Evolutionary conservation across 2,797 vertebrate genomes (phyloP).

Genomic region (Lepilemur septentrionalis): DNA sequence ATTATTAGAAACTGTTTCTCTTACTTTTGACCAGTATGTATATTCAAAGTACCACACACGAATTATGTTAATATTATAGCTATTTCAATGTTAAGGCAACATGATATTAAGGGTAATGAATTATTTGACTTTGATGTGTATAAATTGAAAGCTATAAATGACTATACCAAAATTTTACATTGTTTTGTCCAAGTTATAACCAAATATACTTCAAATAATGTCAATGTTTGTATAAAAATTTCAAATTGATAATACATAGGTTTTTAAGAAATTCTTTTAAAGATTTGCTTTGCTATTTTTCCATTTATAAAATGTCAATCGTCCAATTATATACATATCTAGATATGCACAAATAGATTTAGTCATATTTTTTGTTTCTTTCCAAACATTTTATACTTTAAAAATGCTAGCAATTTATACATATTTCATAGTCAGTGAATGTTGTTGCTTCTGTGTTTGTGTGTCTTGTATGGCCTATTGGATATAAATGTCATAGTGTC

Average conservation of each 20-base stretch:
- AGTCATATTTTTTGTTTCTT: constrained; percentile 9
- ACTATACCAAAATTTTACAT: constrained; percentile 18
- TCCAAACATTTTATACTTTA: background rate
- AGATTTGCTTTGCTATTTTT: background rate
- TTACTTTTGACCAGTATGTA: background rate
- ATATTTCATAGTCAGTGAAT: constrained; percentile 20
- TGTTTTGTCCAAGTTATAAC: background rate
- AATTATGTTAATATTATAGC: constrained; percentile 53
- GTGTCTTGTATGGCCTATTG: constrained; percentile 62
- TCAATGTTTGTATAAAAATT: constrained; percentile 49
- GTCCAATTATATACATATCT: background rate
- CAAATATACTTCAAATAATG: constrained; percentile 33
- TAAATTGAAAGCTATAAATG: constrained; percentile 69
- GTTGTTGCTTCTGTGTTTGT: constrained; percentile 55
- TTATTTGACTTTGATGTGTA: constrained; percentile 72
- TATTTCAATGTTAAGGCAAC: constrained; percentile 24
- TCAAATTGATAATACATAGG: background rate
- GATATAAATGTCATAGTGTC: constrained; percentile 85
- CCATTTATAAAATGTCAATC: background rate
- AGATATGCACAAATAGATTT: background rate
- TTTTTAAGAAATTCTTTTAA: constrained; percentile 35
- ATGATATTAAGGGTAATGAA: constrained; percentile 50
- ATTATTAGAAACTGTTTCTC: background rate
- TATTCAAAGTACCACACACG: constrained; percentile 47
- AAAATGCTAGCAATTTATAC: constrained; percentile 65